Percentiles rank a stretch among this genome's conserved stretches.
Evolutionary conservation across 2,888 invertebrate species (phyloP).

Genomic region (Scrobipalpa costella): DNA sequence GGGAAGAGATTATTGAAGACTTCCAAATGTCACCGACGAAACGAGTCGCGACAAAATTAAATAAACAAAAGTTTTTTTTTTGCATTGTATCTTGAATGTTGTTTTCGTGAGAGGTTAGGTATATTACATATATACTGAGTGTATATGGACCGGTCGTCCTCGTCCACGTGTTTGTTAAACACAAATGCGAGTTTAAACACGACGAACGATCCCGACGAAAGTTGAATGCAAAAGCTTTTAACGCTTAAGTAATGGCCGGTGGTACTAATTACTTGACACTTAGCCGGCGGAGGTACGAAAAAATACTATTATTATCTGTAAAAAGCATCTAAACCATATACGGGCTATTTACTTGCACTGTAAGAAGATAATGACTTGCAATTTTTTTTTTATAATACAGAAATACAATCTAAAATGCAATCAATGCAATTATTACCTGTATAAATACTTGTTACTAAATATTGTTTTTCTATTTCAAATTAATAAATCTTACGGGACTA

Average conservation of each 20-base stretch:
- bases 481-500: background rate
- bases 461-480: too few relatives aligned
- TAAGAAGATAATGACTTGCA: too few relatives aligned
- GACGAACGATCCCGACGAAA: slow-evolving; percentile 28
- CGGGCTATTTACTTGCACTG: too few relatives aligned
- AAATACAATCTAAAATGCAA: background rate
- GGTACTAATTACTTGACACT: slow-evolving; percentile 17
- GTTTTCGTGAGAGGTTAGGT: background rate
- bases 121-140: slow-evolving; percentile 18
- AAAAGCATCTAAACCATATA: background rate
- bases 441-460: background rate
- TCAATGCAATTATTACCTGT: background rate
- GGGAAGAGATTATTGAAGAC: background rate
- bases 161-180: slow-evolving; percentile 54
- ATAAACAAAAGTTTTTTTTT: background rate
- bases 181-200: slow-evolving; percentile 47
- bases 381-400: background rate
- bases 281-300: background rate
- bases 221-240: slow-evolving; percentile 53
- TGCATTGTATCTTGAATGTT: background rate
- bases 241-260: slow-evolving; percentile 51
- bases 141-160: slow-evolving; percentile 48
- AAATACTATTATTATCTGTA: background rate
- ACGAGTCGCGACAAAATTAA: background rate
- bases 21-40: background rate